These are phyloP conservation scores for Echiichthys vipera DNA, from an alignment of 2,797 vertebrate species.

Conservation along the genomic window DNA sequence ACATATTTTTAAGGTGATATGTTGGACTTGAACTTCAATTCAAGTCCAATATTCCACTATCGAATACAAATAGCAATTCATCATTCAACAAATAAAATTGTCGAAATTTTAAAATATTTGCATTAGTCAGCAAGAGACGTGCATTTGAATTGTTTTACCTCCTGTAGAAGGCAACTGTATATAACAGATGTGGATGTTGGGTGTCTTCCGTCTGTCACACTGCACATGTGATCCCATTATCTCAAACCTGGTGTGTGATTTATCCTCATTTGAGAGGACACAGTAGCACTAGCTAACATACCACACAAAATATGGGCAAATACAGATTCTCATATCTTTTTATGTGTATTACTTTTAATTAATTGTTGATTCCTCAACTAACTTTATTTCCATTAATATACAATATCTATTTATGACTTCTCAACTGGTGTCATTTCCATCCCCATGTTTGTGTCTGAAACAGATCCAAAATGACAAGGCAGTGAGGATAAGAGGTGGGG, in stretches of 20 bases:
- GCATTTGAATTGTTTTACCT: no score
- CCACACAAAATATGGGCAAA: background rate
- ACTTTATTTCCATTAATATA: constrained; percentile 44
- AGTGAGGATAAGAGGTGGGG: constrained; percentile 37
- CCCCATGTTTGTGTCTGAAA: constrained; percentile 52
- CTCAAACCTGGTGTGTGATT: background rate
- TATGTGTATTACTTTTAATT: background rate
- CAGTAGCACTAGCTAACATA: background rate
- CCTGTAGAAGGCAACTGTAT: background rate
- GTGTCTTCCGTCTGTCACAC: background rate
- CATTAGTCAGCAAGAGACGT: no score
- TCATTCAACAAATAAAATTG: no score
- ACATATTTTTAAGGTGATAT: no score
- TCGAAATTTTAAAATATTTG: no score
- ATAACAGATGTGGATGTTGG: background rate
- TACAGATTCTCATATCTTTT: background rate
- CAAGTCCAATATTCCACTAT: no score
- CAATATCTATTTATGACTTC: constrained; percentile 52
- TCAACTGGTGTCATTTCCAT: constrained; percentile 34
- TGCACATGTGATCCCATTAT: background rate
- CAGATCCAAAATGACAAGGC: constrained; percentile 53
- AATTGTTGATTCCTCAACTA: constrained; percentile 24
- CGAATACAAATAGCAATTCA: no score
- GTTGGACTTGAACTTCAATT: no score
- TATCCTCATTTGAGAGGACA: constrained; percentile 12